Conservation (phyloP, 2,113 vertebrate species). For the Athene noctua region DNA sequence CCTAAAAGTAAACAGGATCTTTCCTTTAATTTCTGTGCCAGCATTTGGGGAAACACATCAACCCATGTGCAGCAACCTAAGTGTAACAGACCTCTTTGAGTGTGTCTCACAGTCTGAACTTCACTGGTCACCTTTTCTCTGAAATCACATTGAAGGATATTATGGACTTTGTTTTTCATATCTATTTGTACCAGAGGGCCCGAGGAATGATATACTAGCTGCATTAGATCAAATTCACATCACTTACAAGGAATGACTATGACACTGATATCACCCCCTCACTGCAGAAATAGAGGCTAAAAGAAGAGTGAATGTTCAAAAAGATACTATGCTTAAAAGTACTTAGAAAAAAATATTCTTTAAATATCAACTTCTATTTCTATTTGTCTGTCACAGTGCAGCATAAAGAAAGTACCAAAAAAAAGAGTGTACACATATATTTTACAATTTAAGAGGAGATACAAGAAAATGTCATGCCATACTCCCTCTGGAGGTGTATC, state of each 20-base stretch:
- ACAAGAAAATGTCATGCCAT: not conserved
- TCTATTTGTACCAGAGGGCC: not conserved
- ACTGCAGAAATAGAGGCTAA: not conserved
- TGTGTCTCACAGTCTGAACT: not conserved
- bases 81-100: not conserved
- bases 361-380: not conserved
- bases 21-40: not conserved
- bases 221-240: not conserved
- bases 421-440: not conserved
- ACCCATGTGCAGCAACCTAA: rapidly evolving
- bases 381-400: not conserved
- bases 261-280: not conserved
- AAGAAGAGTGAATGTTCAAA: not conserved
- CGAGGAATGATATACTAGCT: not conserved
- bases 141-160: not conserved
- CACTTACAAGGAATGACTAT: not conserved
- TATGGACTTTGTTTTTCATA: rapidly evolving
- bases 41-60: not conserved
- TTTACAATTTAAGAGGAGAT: not conserved
- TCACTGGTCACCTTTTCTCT: not conserved
- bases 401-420: not conserved
- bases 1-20: conserved; percentile 9
- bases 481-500: not conserved
- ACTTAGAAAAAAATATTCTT: not conserved
- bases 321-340: not conserved